phyloP scores from a whole-genome alignment of 2,888 invertebrate genomes.

The Oscheius sp. region DNA sequence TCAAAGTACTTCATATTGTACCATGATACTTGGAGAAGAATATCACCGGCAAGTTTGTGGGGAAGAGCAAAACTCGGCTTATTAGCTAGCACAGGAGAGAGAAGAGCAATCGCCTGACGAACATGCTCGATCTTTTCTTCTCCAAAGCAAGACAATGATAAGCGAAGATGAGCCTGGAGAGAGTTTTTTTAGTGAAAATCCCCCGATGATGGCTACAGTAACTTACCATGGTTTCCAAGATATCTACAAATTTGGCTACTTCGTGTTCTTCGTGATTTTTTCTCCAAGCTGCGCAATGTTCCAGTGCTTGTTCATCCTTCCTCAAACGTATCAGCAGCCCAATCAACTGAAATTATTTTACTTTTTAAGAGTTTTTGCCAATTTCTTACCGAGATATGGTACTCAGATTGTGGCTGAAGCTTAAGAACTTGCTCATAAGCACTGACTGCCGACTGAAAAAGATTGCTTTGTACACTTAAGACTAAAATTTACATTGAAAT shows the following conservation, averaged over 20 bases:
- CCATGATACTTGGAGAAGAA: conserved; percentile 11
- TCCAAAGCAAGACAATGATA: conserved; percentile 27
- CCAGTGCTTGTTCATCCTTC: conserved; percentile 41
- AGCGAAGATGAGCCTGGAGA: conserved; percentile 36
- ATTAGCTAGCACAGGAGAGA: not conserved
- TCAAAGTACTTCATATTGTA: conserved; percentile 2
- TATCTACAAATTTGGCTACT: conserved; percentile 28
- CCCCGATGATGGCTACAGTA: not conserved
- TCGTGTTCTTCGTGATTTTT: conserved; percentile 12
- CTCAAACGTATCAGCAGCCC: conserved; percentile 40
- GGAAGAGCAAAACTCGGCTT: conserved; percentile 9
- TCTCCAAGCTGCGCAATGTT: conserved; percentile 4
- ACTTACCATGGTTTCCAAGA: conserved; percentile 36
- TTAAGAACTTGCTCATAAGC: conserved; percentile 40
- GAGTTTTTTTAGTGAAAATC: not conserved
- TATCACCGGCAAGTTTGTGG: conserved; percentile 34
- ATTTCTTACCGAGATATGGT: conserved; percentile 34
- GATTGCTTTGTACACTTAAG: not conserved
- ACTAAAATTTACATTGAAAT: conserved; percentile 25
- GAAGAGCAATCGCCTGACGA: conserved; percentile 7
- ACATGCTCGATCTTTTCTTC: conserved; percentile 33
- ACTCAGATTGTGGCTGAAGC: conserved; percentile 34
- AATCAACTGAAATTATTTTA: conserved; percentile 31
- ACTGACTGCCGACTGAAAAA: conserved; percentile 40
- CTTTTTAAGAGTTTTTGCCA: not conserved